Base-by-base conservation (phyloP, 1,140 invertebrate genomes). In the Penaeus japonicus region DNA sequence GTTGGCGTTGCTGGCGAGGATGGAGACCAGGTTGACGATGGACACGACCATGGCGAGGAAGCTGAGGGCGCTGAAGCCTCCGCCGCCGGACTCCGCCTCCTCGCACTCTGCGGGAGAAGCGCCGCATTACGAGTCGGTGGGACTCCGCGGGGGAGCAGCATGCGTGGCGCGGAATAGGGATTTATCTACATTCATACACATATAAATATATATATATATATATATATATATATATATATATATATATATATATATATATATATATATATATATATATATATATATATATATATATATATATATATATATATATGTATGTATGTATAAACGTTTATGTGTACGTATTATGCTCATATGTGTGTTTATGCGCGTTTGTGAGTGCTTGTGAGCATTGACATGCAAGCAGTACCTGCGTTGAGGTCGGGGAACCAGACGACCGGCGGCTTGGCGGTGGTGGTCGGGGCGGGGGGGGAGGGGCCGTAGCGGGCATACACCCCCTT, bases 21-120 rank as follows among this genome's bases (percentile, higher is more conserved):
- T 22, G 22, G 83, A 85, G 73, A 89, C 70, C 7, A 89, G 73
- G 82, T 89, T 84, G 22, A 53, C 73, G 5, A 85, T 39, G 12
- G 88, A 89, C 35, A 89, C 83, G 18, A 84, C 82, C 77, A 84
- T 85, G 27, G 88, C 88, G 39, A 89, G 88, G 88, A 89, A 78
- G n/a, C 73, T 85, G 88, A 89, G 84, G 54, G 88, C 55, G 82
- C 54, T 89, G 70, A 89, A 89, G 30, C 81, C 53, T 15, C 73
- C 54, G 7, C 59, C 70, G 47, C 82, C 53, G 27, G 82, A 84
- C 47, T 15, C 82, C 55, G 47, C 79, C 7, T 27, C 65, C 77
- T 81, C 78, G 55, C 87, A 88, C 35, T 89, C 87, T 83, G 73
- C 12, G 12, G n/a, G 17, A 7, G 22, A 4, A 24, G 30, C 3